phyloP scores from a whole-genome alignment of 2,888 invertebrate genomes.

The Rhagophthalmus giganteus region DNA sequence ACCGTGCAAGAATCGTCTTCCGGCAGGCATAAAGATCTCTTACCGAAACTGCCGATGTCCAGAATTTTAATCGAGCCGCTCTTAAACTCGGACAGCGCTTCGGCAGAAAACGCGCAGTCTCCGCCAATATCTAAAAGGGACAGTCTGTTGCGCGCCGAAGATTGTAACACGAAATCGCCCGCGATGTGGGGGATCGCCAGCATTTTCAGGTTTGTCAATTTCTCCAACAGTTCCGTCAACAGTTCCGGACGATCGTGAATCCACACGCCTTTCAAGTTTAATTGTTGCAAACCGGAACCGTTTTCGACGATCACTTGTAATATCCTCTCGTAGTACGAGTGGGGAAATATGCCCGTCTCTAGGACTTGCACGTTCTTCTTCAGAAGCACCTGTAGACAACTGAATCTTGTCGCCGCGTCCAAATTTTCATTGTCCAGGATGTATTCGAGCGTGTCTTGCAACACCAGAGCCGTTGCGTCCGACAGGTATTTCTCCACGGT shows the following conservation, averaged over 20 bases:
- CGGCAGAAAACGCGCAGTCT: conserved; percentile 69
- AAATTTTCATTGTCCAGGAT: conserved; percentile 68
- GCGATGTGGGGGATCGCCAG: conserved; percentile 72
- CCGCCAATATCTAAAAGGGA: conserved; percentile 70
- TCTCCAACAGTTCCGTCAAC: conserved; percentile 64
- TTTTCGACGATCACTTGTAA: conserved; percentile 66
- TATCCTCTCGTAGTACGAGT: conserved; percentile 71
- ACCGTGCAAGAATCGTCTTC: conserved; percentile 54
- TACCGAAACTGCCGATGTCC: conserved; percentile 71
- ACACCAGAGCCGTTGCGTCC: conserved; percentile 66
- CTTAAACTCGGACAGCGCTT: conserved; percentile 63
- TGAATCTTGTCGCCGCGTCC: conserved; percentile 69
- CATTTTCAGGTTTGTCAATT: conserved; percentile 62
- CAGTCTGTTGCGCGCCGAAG: conserved; percentile 60
- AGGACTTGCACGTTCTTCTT: conserved; percentile 68
- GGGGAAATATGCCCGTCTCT: conserved; percentile 70
- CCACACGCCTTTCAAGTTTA: conserved; percentile 75
- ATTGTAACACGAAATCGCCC: conserved; percentile 67
- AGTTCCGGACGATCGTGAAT: conserved; percentile 68
- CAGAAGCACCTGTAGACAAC: conserved; percentile 66
- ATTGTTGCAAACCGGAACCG: conserved; percentile 64
- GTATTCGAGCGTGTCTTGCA: conserved; percentile 68
- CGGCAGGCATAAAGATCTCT: conserved; percentile 65
- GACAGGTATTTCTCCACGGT: conserved; percentile 53
- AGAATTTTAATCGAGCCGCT: conserved; percentile 63